Base-by-base conservation (phyloP, 1,140 invertebrate genomes). In the Drosophila prosaltans region DNA sequence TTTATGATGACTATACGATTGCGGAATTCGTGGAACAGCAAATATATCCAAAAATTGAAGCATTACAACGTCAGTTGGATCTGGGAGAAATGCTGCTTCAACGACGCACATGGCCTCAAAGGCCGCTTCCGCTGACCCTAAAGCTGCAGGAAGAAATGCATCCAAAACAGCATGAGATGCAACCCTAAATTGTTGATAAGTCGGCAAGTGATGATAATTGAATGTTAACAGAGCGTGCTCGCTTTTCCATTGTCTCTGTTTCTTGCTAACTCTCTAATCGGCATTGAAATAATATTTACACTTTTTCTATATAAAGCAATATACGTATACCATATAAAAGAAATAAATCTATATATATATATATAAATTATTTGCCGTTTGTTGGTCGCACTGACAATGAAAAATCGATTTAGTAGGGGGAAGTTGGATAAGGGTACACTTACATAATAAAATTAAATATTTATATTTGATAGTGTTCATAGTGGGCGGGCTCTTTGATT, bases 11-110 rank as follows among this genome's bases (percentile, higher is more conserved):
- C 75, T 74, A 90, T 21, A 97, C 96, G 1, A 94, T 96, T 55
- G 91, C 94, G 0, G 96, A 97, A 81, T 97, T 96, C 95, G 93
- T 97, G 28, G 96, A 97, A 88, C 93, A 93, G 72, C 85, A 92
- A 61, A 93, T 94, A 41, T 93, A 93, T 83, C 93, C 93, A 10
- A 93, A 91, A 71, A 92, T 93, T 21, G 81, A 86, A 28, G 86
- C 92, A 36, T 76, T 94, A 61, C 93, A 93, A 63, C 83, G 88
- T 16, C 91, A 94, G 54, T 85, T 94, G 76, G 92, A 91, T 36
- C 73, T 92, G 51, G 93, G 92, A 16, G 74, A 92, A 60, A 77
- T 66, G 2, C 76, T 94, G 1, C 89, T 93, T 55, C 86, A 88
- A 32, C 66, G 80, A 2, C 90, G 91, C 45, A 83, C 75, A 10